phyloP scores from a whole-genome alignment of 2,888 invertebrate species.

The Hetaerina titia region DNA sequence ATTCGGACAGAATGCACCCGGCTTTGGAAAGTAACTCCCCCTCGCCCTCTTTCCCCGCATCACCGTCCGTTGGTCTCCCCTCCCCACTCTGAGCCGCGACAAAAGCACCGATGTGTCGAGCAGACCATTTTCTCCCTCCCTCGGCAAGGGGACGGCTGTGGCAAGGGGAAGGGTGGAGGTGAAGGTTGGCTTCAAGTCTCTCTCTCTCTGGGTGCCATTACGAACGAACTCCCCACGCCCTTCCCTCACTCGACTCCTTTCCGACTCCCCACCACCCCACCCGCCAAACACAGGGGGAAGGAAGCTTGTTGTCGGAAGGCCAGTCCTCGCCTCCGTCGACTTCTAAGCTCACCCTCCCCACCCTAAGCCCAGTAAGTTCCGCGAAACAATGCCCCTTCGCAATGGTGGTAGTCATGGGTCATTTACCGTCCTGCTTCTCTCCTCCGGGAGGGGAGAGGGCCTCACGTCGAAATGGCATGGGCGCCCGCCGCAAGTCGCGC shows the following conservation, averaged over 20 bases:
- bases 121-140: neutral
- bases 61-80: neutral
- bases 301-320: neutral
- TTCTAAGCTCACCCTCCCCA: neutral
- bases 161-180: neutral
- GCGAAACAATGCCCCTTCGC: slow-evolving; percentile 36
- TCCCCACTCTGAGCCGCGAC: neutral
- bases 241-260: neutral
- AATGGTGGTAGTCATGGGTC: slow-evolving; percentile 53
- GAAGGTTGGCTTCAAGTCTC: too few species aligned
- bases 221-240: neutral
- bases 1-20: neutral
- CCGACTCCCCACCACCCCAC: neutral
- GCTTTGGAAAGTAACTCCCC: slow-evolving; percentile 1
- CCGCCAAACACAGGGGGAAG: neutral
- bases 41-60: neutral
- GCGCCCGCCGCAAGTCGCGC: neutral
- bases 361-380: neutral
- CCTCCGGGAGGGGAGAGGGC: neutral
- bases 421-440: neutral
- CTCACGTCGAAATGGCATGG: neutral
- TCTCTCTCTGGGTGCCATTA: neutral
- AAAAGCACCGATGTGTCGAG: slow-evolving; percentile 13
- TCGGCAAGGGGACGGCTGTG: neutral
- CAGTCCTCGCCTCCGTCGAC: neutral